Conservation (phyloP, 2,888 invertebrate genomes). For the Physocephala rufipes region DNA sequence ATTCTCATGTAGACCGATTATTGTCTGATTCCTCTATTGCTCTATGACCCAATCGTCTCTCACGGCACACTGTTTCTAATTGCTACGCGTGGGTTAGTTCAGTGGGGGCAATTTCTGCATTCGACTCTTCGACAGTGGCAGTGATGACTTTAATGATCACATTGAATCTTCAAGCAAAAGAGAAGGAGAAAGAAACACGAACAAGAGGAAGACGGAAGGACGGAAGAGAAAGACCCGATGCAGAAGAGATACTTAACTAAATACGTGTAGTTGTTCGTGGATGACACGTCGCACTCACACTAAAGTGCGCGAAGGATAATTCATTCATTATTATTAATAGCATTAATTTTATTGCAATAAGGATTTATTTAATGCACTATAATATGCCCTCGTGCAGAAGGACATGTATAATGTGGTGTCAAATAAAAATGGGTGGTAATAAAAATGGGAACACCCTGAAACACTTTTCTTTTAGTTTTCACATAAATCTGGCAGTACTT, state of each 20-base stretch:
- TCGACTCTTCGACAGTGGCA: constrained; percentile 30
- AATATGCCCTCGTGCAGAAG: constrained; percentile 24
- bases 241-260: no score
- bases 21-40: no score
- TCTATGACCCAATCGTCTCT: no score
- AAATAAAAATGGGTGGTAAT: no score
- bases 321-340: constrained; percentile 28
- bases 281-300: no score
- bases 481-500: no score
- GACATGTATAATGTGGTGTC: no score
- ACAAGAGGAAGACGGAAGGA: neutral
- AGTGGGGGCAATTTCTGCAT: neutral
- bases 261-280: no score
- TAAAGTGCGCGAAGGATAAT: neutral
- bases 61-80: neutral
- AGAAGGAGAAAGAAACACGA: neutral
- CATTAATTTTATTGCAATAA: constrained; percentile 25
- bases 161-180: neutral
- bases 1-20: no score
- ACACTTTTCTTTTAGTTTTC: no score
- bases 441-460: no score
- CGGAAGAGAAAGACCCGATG: no score
- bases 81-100: neutral
- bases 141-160: neutral
- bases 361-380: constrained; percentile 34